Evolutionary conservation across 1,140 invertebrate genomes (phyloP).

Genomic region (Teleopsis dalmanni): DNA sequence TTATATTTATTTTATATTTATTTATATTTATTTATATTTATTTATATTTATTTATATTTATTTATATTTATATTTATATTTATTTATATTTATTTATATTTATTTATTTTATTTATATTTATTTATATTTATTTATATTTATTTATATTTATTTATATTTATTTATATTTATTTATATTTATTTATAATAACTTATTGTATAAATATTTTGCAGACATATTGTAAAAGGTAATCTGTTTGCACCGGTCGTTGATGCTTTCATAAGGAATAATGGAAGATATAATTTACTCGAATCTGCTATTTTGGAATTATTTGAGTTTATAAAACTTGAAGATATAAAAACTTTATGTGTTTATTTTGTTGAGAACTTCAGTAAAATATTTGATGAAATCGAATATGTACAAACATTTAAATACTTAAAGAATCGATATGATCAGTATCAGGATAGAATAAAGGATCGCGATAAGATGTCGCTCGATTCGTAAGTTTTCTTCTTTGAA

Average conservation of each 20-base stretch:
- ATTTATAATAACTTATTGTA: too few relatives aligned
- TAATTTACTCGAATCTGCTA: slow-evolving; percentile 97
- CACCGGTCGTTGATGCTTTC: slow-evolving; percentile 93
- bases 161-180: too few relatives aligned
- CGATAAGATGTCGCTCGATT: slow-evolving; percentile 62
- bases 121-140: too few relatives aligned
- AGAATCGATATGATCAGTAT: slow-evolving; percentile 87
- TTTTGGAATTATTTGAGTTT: slow-evolving; percentile 99
- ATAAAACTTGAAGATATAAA: slow-evolving; percentile 95
- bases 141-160: too few relatives aligned
- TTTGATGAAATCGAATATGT: slow-evolving; percentile 93
- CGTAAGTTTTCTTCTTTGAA: slow-evolving; percentile 46
- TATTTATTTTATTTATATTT: too few relatives aligned
- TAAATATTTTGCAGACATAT: slow-evolving; percentile 82
- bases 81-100: too few relatives aligned
- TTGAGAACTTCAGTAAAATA: slow-evolving; percentile 90
- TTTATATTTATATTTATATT: too few relatives aligned
- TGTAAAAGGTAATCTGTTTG: slow-evolving; percentile 90
- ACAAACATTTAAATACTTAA: slow-evolving; percentile 91
- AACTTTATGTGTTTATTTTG: slow-evolving; percentile 86
- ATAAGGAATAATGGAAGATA: slow-evolving; percentile 94
- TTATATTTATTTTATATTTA: too few relatives aligned
- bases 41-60: too few relatives aligned
- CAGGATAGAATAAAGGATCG: slow-evolving; percentile 83
- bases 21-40: too few relatives aligned